Evolutionary conservation across 2,113 vertebrate genomes (phyloP).

Genomic region (Eurystomus gularis): DNA sequence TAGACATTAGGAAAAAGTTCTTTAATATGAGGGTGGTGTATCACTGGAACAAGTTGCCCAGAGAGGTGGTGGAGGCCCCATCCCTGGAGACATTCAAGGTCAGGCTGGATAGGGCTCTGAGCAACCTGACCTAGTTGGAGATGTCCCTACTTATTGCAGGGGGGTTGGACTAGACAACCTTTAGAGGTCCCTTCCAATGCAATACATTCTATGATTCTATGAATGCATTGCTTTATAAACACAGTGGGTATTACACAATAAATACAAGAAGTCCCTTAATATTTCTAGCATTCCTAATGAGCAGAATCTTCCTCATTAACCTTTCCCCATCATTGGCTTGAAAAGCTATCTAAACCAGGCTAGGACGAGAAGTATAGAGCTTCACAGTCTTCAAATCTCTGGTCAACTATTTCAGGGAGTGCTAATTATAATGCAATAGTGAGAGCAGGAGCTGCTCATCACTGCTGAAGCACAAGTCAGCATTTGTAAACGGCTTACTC

Average conservation of each 20-base stretch:
- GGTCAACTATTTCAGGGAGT: conserved; percentile 24
- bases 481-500: background rate
- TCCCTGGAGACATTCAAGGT: too few species aligned
- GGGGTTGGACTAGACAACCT: too few species aligned
- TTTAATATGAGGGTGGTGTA: too few species aligned
- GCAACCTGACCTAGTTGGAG: too few species aligned
- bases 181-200: too few species aligned
- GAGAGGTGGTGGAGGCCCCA: too few species aligned
- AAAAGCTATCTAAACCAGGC: conserved; percentile 28
- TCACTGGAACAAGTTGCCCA: too few species aligned
- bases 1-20: too few species aligned
- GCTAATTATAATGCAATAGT: conserved; percentile 38
- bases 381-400: conserved; percentile 30
- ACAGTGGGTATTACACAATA: background rate
- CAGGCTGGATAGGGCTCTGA: too few species aligned
- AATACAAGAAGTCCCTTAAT: background rate
- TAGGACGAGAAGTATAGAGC: background rate
- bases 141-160: too few species aligned
- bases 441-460: background rate
- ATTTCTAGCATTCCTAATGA: background rate
- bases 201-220: too few species aligned
- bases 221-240: background rate
- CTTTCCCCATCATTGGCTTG: background rate
- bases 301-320: conserved; percentile 4
- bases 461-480: background rate